These are phyloP conservation scores for Sebastes umbrosus DNA, from an alignment of 2,797 vertebrate species.

Conservation along the genomic window DNA sequence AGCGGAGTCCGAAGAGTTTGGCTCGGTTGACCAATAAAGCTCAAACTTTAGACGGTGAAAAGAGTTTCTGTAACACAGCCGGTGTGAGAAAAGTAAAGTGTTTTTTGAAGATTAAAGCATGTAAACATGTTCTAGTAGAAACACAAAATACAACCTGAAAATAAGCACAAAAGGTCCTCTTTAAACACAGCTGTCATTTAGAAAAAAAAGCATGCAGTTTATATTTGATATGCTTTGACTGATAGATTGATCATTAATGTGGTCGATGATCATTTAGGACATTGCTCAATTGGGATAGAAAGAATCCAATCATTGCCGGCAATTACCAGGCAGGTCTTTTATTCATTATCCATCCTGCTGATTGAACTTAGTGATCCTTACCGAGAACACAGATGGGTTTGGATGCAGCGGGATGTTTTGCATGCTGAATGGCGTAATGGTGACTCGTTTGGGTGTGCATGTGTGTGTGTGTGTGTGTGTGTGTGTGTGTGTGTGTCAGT, in stretches of 20 bases:
- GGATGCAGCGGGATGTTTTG: conserved; percentile 11
- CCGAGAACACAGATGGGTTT: not conserved
- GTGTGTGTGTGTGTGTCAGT: not conserved
- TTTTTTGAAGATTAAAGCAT: too few species aligned
- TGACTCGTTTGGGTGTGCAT: not conserved
- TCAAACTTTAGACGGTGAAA: too few species aligned
- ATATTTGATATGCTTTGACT: not conserved
- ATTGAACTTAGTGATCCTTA: not conserved
- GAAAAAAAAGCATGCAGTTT: not conserved
- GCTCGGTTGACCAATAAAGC: too few species aligned
- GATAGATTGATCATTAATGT: not conserved
- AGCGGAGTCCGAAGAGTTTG: too few species aligned
- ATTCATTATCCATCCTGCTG: not conserved
- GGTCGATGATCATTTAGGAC: not conserved
- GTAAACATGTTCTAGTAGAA: too few species aligned
- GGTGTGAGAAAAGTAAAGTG: too few species aligned
- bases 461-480: not conserved
- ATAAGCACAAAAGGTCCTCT: too few species aligned
- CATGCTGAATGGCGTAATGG: not conserved
- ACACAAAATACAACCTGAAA: too few species aligned
- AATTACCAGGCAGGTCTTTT: not conserved
- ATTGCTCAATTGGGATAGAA: not conserved
- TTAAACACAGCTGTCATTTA: not conserved
- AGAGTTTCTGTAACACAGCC: too few species aligned
- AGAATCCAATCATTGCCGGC: not conserved